These are phyloP conservation scores for Pseudomyrmex gracilis DNA, from an alignment of 1,140 invertebrate genomes.

Conservation along the genomic window DNA sequence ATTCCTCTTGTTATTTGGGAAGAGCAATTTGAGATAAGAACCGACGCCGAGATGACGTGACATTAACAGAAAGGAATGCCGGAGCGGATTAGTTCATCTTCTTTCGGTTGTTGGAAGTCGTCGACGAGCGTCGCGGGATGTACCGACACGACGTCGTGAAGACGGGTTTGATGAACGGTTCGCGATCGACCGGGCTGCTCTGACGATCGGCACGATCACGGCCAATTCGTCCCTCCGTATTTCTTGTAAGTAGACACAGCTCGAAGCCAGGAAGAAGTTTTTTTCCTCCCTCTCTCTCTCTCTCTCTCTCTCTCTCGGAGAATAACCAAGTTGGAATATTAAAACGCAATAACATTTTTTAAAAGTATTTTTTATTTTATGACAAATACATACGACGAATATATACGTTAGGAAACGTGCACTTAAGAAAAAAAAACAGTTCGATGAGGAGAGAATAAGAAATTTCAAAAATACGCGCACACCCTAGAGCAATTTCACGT, in stretches of 20 bases:
- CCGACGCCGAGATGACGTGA: slow-evolving; percentile 27
- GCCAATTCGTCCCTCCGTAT: slow-evolving; percentile 23
- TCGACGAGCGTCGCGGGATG: slow-evolving; percentile 33
- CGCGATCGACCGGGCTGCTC: slow-evolving; percentile 22
- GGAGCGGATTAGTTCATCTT: slow-evolving; percentile 40
- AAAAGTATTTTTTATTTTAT: no score
- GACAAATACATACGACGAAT: no score
- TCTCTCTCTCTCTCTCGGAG: not conserved
- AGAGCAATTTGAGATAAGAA: not conserved
- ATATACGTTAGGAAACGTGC: no score
- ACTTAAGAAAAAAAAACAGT: not conserved
- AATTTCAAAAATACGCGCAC: not conserved
- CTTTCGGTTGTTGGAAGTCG: not conserved
- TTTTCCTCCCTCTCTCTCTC: not conserved
- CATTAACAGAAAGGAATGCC: not conserved
- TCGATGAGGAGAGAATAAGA: not conserved
- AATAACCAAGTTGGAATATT: not conserved
- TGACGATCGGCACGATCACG: slow-evolving; percentile 21
- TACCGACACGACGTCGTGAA: slow-evolving; percentile 9
- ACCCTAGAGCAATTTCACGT: not conserved
- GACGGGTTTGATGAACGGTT: slow-evolving; percentile 55
- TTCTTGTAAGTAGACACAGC: slow-evolving; percentile 53
- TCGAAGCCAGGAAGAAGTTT: not conserved
- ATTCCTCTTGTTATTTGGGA: not conserved
- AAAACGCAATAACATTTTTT: no score